phyloP scores from a whole-genome alignment of 2,113 vertebrate species.

The Centropus bengalensis region DNA sequence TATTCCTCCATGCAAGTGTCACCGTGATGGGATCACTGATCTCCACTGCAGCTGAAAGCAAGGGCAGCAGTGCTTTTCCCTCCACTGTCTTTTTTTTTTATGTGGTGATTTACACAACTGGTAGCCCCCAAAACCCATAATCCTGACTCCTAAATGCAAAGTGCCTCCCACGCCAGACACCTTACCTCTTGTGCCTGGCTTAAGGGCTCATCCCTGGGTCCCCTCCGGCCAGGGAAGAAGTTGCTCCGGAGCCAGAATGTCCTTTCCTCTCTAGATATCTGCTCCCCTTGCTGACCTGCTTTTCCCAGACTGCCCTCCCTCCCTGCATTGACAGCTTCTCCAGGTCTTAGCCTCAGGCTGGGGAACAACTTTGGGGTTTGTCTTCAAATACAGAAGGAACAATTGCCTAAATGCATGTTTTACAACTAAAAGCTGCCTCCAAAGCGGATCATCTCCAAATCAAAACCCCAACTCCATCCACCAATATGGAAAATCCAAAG shows the following conservation, averaged over 20 bases:
- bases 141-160: neutral
- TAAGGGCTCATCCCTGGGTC: neutral
- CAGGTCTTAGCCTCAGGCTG: neutral
- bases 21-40: conserved; percentile 9
- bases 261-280: neutral
- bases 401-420: neutral
- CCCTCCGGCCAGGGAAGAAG: neutral
- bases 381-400: neutral
- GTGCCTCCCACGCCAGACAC: neutral
- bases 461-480: neutral
- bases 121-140: neutral
- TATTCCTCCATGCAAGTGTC: neutral
- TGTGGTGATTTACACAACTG: conserved; percentile 2
- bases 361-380: neutral
- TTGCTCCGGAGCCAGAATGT: neutral
- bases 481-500: neutral
- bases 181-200: neutral
- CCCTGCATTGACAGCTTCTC: neutral
- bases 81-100: neutral
- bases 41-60: conserved; percentile 14
- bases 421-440: neutral
- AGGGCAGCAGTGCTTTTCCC: neutral
- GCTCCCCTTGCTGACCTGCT: neutral
- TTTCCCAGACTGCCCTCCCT: neutral
- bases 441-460: neutral